These are phyloP conservation scores for Drosophila bifasciata DNA, from an alignment of 1,140 invertebrate genomes.

Conservation along the genomic window DNA sequence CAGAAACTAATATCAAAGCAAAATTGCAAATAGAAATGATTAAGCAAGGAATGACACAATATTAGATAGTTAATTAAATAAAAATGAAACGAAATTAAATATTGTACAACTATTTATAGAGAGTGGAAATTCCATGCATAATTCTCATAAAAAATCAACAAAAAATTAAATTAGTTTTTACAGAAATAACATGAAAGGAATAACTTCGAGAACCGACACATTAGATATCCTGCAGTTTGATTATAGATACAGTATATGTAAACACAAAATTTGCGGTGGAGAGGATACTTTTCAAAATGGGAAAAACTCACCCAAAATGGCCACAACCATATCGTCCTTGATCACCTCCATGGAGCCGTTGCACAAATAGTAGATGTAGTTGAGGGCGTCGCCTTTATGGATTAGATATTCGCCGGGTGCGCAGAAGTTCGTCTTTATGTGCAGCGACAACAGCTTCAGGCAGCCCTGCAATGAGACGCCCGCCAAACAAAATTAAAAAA, in stretches of 20 bases:
- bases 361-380: conserved; percentile 97
- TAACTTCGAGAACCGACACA: too few species aligned
- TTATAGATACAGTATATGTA: too few species aligned
- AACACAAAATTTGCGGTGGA: too few species aligned
- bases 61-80: too few species aligned
- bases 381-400: conserved; percentile 97
- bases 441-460: conserved; percentile 94
- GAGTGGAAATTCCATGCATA: too few species aligned
- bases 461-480: conserved; percentile 89
- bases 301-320: conserved; percentile 93
- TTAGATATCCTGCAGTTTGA: too few species aligned
- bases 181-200: too few species aligned
- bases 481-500: conserved; percentile 4
- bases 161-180: too few species aligned
- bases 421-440: conserved; percentile 96
- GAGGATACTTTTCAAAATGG: not conserved
- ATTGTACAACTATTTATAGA: too few species aligned
- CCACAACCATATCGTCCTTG: conserved; percentile 98
- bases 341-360: conserved; percentile 99
- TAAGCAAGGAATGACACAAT: too few species aligned
- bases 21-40: not conserved
- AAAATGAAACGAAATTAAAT: too few species aligned
- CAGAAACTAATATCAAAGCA: conserved; percentile 12
- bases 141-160: too few species aligned
- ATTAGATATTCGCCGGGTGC: conserved; percentile 98